phyloP scores from a whole-genome alignment of 2,888 invertebrate genomes.

The Acrocera orbiculus region DNA sequence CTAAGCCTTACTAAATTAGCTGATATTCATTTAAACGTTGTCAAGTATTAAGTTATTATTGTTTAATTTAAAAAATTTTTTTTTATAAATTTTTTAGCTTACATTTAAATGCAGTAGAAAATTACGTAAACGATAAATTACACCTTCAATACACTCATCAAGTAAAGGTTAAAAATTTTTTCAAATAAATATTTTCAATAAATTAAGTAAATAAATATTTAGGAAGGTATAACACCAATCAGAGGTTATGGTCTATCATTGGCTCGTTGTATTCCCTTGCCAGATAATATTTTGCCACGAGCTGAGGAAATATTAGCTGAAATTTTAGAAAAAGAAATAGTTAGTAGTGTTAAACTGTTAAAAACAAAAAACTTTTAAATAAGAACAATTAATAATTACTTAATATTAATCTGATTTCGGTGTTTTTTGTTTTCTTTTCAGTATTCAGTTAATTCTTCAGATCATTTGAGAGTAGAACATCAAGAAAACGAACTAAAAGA shows the following conservation, averaged over 20 bases:
- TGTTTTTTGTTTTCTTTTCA: too few relatives aligned
- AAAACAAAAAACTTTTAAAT: too few relatives aligned
- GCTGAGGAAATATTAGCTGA: conserved; percentile 10
- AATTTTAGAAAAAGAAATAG: not conserved
- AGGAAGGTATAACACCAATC: conserved; percentile 12
- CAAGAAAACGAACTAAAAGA: too few relatives aligned
- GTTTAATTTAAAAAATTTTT: not conserved
- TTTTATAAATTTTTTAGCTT: conserved; percentile 23
- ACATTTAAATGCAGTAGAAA: conserved; percentile 32
- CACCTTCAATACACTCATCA: conserved; percentile 11
- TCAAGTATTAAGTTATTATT: conserved; percentile 40
- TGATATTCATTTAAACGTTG: conserved; percentile 48
- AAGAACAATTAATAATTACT: too few relatives aligned
- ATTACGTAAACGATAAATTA: conserved; percentile 11
- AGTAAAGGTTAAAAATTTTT: conserved; percentile 7
- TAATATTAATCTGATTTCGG: not conserved
- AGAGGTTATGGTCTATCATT: conserved; percentile 13
- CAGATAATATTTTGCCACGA: conserved; percentile 8
- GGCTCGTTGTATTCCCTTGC: conserved; percentile 11
- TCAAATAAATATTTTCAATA: not conserved
- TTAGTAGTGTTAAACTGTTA: not conserved
- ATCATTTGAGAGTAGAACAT: too few relatives aligned
- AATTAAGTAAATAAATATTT: not conserved
- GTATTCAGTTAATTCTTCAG: too few relatives aligned
- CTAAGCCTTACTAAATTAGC: conserved; percentile 43